Evolutionary conservation across 2,888 invertebrate species (phyloP).

Genomic region (Philaethria dido): DNA sequence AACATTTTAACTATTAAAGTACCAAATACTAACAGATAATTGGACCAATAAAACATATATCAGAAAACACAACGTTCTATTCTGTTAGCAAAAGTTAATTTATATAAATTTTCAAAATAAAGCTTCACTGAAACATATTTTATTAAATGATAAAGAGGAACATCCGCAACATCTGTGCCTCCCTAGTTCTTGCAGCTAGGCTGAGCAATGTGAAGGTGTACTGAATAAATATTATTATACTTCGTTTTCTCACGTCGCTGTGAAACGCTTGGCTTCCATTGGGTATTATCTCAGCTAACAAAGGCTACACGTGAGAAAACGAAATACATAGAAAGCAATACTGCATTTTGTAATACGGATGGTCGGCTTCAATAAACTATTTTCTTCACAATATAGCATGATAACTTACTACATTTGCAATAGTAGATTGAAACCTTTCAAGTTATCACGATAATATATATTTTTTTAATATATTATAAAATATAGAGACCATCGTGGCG

Average conservation of each 20-base stretch:
- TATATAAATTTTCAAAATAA: background rate
- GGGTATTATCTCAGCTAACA: conserved; percentile 7
- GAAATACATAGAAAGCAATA: background rate
- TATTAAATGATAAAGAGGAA: background rate
- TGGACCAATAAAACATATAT: no score
- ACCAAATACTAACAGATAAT: no score
- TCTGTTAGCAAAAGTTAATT: no score
- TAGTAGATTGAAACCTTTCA: no score
- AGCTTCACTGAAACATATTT: background rate
- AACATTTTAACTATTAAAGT: no score
- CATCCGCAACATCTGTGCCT: background rate
- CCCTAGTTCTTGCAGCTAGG: background rate
- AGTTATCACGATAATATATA: no score
- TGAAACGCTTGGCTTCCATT: conserved; percentile 5
- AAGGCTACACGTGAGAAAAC: conserved; percentile 9
- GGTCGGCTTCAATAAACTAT: background rate
- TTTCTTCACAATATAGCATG: background rate
- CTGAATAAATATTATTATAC: conserved; percentile 10
- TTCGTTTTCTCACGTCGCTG: conserved; percentile 21
- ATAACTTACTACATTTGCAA: background rate
- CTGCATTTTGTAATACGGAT: background rate
- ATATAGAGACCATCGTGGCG: no score
- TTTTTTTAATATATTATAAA: no score
- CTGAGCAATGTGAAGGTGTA: background rate
- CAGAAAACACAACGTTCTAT: no score